Evolutionary conservation across 2,113 vertebrate genomes (phyloP), one percentile per base, ranked within the genome.

Genomic region (Panurus biarmicus): DNA sequence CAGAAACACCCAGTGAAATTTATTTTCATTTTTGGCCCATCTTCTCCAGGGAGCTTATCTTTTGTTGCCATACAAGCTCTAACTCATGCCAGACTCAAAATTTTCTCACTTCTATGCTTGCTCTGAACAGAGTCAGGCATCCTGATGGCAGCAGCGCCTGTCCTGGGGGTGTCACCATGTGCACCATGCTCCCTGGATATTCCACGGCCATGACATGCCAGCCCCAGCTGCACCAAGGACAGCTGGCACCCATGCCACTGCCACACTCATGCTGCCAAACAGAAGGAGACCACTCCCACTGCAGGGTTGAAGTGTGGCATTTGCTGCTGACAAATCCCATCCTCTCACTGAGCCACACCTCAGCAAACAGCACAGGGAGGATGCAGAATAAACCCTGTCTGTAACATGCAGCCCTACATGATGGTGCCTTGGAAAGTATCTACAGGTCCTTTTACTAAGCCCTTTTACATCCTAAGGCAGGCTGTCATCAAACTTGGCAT

Each of bases 11-110:
- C 85, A 76, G 60, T 6, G 24, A 90, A 85, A 90, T 90, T 87
- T 87, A 92, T 86, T 93, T 87, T 80, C 51, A 28, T 88, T 89
- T 80, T 81, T 94, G 80, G 81, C 87, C 66, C 74, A 51, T 76
- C 56, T 40, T 53, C 87, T 83, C 31, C 91, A 78, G 22, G 12
- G 14, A 89, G 71, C 73, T 94, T 92, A 90, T 94, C 85, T 93
- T 29, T 1, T 91, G 38, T 36, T 91, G 89, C 93, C 75, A 74
- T 67, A 54, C 67, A 71, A 94, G 74, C 54, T 73, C 38, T 44
- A 75, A 80, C 72, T 87, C 56, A 85, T 60, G 75, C 67, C 91
- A 95, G 47, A 48, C 51, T 87, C 67, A 57, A 61, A 22, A 78
- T 76, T 64, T 91, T 96, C 15, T 15, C 67, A 64, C 38, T 93